Evolutionary conservation across 1,140 invertebrate species (phyloP).

Genomic region (Copidosoma floridanum): DNA sequence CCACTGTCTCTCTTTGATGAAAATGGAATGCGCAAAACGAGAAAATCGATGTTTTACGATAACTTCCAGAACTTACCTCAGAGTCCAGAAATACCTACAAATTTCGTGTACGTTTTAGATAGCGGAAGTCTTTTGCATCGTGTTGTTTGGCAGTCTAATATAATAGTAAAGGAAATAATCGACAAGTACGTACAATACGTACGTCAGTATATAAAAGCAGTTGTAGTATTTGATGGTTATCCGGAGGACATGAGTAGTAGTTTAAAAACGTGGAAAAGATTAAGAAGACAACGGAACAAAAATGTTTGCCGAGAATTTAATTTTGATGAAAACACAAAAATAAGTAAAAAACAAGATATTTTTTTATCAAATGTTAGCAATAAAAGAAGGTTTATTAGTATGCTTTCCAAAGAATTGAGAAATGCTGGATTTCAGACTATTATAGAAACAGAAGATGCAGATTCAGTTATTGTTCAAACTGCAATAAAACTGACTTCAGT

Average conservation of each 20-base stretch:
- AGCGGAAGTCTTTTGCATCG: slow-evolving; percentile 30
- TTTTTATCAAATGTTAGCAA: slow-evolving; percentile 18
- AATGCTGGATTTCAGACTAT: background rate
- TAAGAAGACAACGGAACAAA: background rate
- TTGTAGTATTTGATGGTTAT: slow-evolving; percentile 14
- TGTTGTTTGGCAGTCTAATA: slow-evolving; percentile 14
- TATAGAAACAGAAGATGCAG: slow-evolving; percentile 1
- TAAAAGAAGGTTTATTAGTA: slow-evolving; percentile 10
- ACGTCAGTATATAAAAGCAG: too few species aligned
- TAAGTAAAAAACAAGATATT: slow-evolving; percentile 6
- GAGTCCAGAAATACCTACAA: background rate
- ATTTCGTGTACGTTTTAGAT: slow-evolving; percentile 23
- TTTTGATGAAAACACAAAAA: slow-evolving; percentile 11
- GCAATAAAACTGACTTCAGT: slow-evolving; percentile 5
- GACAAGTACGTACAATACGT: too few species aligned
- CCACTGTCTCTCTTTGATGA: slow-evolving; percentile 34
- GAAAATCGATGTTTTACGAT: slow-evolving; percentile 30
- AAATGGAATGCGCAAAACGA: slow-evolving; percentile 27
- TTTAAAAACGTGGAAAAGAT: slow-evolving; percentile 3
- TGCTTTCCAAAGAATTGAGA: slow-evolving; percentile 2
- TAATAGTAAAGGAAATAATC: background rate
- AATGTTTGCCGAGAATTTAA: slow-evolving; percentile 11
- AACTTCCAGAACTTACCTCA: slow-evolving; percentile 4
- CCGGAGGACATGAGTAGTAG: background rate
- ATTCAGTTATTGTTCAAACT: slow-evolving; percentile 8